These are phyloP conservation scores for Cataglyphis albicans DNA, from an alignment of 2,888 invertebrate genomes.

Conservation along the genomic window DNA sequence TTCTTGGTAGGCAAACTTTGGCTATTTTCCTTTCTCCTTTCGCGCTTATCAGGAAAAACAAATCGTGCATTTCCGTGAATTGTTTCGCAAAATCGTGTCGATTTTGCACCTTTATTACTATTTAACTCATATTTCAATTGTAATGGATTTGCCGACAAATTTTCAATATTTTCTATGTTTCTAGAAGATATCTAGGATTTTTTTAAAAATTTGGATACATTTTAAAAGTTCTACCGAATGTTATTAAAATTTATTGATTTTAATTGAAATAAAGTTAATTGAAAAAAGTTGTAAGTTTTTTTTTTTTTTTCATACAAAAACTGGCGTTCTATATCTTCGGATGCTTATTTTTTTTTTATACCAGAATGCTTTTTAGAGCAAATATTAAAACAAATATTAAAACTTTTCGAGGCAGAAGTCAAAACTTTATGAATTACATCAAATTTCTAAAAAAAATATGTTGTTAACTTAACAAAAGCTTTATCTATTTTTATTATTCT, in stretches of 20 bases:
- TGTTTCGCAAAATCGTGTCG: conserved; percentile 8
- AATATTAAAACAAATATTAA: no score
- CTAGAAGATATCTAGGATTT: background rate
- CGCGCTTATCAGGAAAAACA: background rate
- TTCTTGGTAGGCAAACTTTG: conserved; percentile 49
- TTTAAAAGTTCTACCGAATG: background rate
- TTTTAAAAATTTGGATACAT: background rate
- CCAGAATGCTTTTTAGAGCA: background rate
- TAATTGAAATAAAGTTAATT: background rate
- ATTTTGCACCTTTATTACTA: conserved; percentile 10
- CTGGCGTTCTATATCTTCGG: background rate
- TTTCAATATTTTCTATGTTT: background rate
- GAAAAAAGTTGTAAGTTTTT: background rate
- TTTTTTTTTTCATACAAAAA: background rate
- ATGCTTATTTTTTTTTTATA: background rate
- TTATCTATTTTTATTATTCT: background rate
- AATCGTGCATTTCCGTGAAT: conserved; percentile 23
- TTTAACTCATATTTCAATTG: background rate
- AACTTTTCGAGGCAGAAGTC: background rate
- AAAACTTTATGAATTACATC: background rate
- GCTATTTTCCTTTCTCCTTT: conserved; percentile 34
- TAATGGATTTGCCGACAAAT: background rate
- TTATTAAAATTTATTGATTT: background rate
- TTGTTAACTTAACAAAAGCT: background rate
- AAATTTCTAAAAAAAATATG: background rate